Conservation (phyloP, 1,140 invertebrate species). For the Adelges cooleyi region DNA sequence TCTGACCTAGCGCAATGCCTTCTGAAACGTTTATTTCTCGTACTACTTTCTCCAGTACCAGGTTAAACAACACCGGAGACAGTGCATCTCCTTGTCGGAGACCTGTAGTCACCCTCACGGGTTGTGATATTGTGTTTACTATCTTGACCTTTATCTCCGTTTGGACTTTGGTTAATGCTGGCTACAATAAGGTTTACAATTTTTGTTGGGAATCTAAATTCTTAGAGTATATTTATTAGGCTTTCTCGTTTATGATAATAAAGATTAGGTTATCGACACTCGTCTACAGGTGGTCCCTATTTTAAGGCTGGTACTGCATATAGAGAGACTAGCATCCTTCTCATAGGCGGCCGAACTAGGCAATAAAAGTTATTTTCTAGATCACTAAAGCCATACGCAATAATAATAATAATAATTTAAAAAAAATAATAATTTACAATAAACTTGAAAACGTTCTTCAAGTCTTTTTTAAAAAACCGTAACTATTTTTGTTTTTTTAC, state of each 20-base stretch:
- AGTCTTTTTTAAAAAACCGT: conserved; percentile 30
- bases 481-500: neutral
- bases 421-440: too few relatives aligned
- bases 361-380: too few relatives aligned
- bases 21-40: neutral
- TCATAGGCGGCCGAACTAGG: too few relatives aligned
- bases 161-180: neutral
- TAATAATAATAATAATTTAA: too few relatives aligned
- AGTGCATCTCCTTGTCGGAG: neutral
- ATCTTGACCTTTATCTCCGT: neutral
- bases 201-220: neutral
- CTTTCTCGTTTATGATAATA: too few relatives aligned
- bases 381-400: too few relatives aligned
- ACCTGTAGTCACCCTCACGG: too few relatives aligned
- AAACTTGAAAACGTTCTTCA: neutral
- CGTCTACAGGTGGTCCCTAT: too few relatives aligned
- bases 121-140: neutral
- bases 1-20: neutral
- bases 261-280: too few relatives aligned
- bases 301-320: too few relatives aligned
- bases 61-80: neutral
- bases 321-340: too few relatives aligned
- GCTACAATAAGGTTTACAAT: neutral
- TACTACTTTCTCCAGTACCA: neutral
- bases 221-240: neutral